Percentiles rank a stretch among this genome's conserved stretches.
phyloP scores from a whole-genome alignment of 2,113 vertebrate genomes.

The Euleptes europaea region DNA sequence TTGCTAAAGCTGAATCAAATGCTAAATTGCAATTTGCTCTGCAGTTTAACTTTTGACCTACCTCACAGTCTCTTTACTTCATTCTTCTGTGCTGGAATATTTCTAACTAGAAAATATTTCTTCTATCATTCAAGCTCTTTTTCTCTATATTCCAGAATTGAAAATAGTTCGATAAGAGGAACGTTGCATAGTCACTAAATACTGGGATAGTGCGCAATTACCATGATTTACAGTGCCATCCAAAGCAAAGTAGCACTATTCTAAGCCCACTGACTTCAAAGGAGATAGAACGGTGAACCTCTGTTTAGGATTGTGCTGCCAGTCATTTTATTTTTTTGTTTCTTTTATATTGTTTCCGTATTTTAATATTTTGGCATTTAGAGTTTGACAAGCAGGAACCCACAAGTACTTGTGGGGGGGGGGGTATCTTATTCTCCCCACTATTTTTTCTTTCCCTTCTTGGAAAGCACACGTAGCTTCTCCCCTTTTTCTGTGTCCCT shows the following conservation, averaged over 20 bases:
- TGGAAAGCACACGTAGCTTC: too few species aligned
- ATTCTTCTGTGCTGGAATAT: conserved; percentile 25
- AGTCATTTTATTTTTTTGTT: not conserved
- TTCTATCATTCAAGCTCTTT: not conserved
- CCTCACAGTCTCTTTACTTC: conserved; percentile 26
- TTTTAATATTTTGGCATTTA: too few species aligned
- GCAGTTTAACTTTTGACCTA: conserved; percentile 62
- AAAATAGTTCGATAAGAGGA: not conserved
- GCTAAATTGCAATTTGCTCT: conserved; percentile 46
- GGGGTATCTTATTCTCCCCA: too few species aligned
- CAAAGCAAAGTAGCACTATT: too few species aligned
- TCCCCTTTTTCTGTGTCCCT: too few species aligned
- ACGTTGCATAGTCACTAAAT: not conserved
- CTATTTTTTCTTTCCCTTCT: too few species aligned
- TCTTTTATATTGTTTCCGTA: too few species aligned
- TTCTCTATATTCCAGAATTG: not conserved
- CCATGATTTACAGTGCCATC: not conserved
- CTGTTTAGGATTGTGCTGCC: not conserved
- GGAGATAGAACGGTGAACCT: too few species aligned
- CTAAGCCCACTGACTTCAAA: too few species aligned
- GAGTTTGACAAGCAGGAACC: too few species aligned
- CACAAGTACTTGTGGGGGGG: too few species aligned
- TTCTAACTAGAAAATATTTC: conserved; percentile 19
- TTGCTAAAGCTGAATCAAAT: conserved; percentile 57
- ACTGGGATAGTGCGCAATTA: not conserved